Conservation (phyloP, 2,888 invertebrate genomes). For the Heteromyza rotundicornis region DNA sequence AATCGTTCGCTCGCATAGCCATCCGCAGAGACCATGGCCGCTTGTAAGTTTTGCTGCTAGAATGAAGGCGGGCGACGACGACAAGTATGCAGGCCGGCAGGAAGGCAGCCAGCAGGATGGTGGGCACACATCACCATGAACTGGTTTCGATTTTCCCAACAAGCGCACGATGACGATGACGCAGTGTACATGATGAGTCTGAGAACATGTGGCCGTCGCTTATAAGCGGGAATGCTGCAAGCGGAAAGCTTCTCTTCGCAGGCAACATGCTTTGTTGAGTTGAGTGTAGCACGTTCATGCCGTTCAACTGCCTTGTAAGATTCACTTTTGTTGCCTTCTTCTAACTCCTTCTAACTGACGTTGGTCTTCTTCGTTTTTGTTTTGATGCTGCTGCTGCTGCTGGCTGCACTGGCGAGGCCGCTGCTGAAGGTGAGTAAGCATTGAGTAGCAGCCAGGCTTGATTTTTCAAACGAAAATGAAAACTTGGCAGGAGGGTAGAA, state of each 20-base stretch:
- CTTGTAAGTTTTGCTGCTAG: too few relatives aligned
- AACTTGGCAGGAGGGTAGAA: slow-evolving; percentile 46
- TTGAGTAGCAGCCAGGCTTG: slow-evolving; percentile 21
- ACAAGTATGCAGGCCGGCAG: too few relatives aligned
- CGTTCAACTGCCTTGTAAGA: slow-evolving; percentile 35
- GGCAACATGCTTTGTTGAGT: too few relatives aligned
- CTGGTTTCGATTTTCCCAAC: slow-evolving; percentile 28
- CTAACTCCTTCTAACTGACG: slow-evolving; percentile 27
- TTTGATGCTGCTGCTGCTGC: slow-evolving; percentile 24
- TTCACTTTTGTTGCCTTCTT: slow-evolving; percentile 50
- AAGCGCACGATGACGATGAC: slow-evolving; percentile 28
- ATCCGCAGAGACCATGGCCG: slow-evolving; percentile 20
- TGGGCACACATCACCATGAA: too few relatives aligned
- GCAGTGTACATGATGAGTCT: too few relatives aligned
- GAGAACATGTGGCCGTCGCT: too few relatives aligned
- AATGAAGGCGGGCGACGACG: too few relatives aligned
- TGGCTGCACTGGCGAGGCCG: not conserved
- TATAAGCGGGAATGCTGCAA: not conserved
- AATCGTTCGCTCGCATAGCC: slow-evolving; percentile 20
- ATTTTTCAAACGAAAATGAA: slow-evolving; percentile 52
- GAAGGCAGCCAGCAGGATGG: too few relatives aligned
- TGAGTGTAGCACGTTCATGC: slow-evolving; percentile 27
- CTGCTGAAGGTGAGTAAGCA: not conserved
- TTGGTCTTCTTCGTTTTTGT: slow-evolving; percentile 12
- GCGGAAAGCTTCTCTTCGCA: too few relatives aligned